Percentiles rank a stretch among this genome's conserved stretches.
Evolutionary conservation across 2,888 invertebrate species (phyloP).

Genomic region (Siphonodentalium dalli): DNA sequence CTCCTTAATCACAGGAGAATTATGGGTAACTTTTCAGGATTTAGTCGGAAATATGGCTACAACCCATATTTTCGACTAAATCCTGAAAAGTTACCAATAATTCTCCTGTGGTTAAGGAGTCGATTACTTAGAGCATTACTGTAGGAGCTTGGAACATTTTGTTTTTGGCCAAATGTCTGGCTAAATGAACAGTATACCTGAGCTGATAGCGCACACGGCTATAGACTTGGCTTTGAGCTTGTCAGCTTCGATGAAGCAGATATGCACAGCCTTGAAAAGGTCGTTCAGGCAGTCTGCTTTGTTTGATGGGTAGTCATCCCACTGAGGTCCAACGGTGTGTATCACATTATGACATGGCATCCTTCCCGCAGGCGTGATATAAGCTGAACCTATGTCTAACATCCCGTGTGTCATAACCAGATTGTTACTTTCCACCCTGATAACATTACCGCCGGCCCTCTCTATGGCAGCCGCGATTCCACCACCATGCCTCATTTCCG

Average conservation of each 20-base stretch:
- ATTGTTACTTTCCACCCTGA: conserved; percentile 24
- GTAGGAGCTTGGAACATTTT: no score
- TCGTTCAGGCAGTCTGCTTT: conserved; percentile 14
- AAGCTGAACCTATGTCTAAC: conserved; percentile 23
- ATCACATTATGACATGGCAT: conserved; percentile 24
- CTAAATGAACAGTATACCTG: no score
- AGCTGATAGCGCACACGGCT: conserved; percentile 31
- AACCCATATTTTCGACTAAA: no score
- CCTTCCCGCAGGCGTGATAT: conserved; percentile 27
- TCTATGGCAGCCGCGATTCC: conserved; percentile 31
- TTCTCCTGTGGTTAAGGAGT: no score
- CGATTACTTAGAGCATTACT: no score
- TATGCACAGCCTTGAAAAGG: conserved; percentile 28
- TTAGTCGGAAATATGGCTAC: no score
- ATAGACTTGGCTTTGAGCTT: conserved; percentile 20
- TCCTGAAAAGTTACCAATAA: no score
- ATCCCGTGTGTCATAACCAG: conserved; percentile 22
- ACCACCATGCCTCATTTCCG: conserved; percentile 26
- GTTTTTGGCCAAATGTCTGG: no score
- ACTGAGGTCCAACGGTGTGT: conserved; percentile 35
- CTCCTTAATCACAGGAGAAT: no score
- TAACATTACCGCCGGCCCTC: conserved; percentile 25
- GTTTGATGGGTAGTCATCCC: conserved; percentile 19
- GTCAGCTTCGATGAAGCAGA: conserved; percentile 30
- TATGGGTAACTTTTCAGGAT: no score